Percentiles rank a stretch among this genome's conserved stretches.
Conservation (phyloP, 2,113 vertebrate species). For the Pristiophorus japonicus region DNA sequence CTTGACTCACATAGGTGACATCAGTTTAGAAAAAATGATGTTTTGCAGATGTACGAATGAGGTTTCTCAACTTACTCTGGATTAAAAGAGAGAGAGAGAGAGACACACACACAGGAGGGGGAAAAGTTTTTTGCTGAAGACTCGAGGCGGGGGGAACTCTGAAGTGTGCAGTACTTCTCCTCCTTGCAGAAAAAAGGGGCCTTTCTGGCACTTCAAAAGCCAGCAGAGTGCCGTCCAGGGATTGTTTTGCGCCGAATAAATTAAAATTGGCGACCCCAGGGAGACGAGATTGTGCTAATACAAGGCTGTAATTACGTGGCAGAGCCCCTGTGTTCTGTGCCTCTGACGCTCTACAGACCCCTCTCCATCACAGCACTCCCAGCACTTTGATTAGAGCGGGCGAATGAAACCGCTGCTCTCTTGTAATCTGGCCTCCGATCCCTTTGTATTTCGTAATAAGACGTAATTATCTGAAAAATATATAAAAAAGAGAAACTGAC, state of each 20-base stretch:
- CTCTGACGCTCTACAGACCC: constrained; percentile 71
- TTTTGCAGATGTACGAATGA: constrained; percentile 68
- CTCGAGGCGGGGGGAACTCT: constrained; percentile 50
- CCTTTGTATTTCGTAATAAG: constrained; percentile 44
- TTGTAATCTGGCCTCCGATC: constrained; percentile 40
- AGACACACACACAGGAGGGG: constrained; percentile 47
- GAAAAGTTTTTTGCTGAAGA: constrained; percentile 37
- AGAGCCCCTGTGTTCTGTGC: constrained; percentile 61
- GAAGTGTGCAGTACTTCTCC: constrained; percentile 48
- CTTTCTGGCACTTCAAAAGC: constrained; percentile 67
- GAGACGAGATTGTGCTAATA: constrained; percentile 64
- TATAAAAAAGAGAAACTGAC: constrained; percentile 46
- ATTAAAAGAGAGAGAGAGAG: constrained; percentile 41
- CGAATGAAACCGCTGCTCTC: constrained; percentile 48
- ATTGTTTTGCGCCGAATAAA: constrained; percentile 56
- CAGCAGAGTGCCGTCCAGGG: constrained; percentile 58
- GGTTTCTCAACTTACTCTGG: constrained; percentile 52
- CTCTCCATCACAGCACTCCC: constrained; percentile 42
- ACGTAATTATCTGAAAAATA: constrained; percentile 46
- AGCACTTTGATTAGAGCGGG: constrained; percentile 49
- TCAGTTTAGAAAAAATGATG: constrained; percentile 61
- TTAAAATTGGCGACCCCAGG: constrained; percentile 61
- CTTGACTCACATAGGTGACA: constrained; percentile 61
- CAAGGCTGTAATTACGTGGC: constrained; percentile 75
- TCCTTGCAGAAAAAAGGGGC: constrained; percentile 51